Conservation (phyloP, 1,140 invertebrate genomes). For the Formica selysi region DNA sequence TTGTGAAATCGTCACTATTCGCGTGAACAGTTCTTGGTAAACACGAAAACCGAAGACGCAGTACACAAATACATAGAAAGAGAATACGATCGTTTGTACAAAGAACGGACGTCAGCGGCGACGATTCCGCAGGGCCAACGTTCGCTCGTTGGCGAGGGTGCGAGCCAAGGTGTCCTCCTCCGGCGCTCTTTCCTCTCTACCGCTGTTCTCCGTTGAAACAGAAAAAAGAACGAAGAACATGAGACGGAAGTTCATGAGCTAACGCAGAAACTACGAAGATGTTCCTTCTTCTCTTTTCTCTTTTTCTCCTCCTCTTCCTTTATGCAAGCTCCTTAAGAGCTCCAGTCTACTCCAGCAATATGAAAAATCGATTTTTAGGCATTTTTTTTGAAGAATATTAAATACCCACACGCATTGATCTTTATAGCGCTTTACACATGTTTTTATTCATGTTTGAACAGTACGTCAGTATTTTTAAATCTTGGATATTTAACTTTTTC, state of each 20-base stretch:
- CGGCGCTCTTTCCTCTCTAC: neutral
- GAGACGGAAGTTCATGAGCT: slow-evolving; percentile 18
- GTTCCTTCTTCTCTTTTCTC: neutral
- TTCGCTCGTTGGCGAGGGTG: slow-evolving; percentile 63
- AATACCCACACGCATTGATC: too few species aligned
- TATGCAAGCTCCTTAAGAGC: too few species aligned
- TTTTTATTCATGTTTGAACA: too few species aligned
- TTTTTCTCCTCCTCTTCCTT: too few species aligned
- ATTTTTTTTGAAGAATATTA: too few species aligned
- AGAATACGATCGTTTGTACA: slow-evolving; percentile 64
- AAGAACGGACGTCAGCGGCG: slow-evolving; percentile 73
- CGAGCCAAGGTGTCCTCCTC: slow-evolving; percentile 31
- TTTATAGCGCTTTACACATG: too few species aligned
- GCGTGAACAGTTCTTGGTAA: slow-evolving; percentile 54
- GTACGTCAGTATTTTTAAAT: too few species aligned
- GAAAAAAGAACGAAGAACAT: neutral
- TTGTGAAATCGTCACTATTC: slow-evolving; percentile 15
- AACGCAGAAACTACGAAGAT: slow-evolving; percentile 17
- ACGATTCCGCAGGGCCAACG: slow-evolving; percentile 71
- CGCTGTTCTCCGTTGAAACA: neutral
- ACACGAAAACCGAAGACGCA: slow-evolving; percentile 76
- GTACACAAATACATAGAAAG: slow-evolving; percentile 10
- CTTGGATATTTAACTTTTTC: too few species aligned
- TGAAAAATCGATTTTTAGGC: too few species aligned
- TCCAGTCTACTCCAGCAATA: too few species aligned